These are phyloP conservation scores for Acrocera orbiculus DNA, from an alignment of 2,888 invertebrate species.

Conservation along the genomic window DNA sequence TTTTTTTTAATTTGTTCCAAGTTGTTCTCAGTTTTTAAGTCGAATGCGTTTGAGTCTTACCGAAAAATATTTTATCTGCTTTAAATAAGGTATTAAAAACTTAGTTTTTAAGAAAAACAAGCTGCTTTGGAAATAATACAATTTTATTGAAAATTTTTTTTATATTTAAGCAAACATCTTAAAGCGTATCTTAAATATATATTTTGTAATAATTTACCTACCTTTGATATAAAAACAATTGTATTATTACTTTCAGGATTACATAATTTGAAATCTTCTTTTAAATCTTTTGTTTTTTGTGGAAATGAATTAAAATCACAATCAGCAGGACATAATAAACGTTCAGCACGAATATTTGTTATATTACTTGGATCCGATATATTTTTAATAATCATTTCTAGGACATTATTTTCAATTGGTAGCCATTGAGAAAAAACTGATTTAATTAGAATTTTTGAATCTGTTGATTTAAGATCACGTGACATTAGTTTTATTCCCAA, in stretches of 20 bases:
- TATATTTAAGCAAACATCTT: too few species aligned
- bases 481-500: constrained; percentile 57
- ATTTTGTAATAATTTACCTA: constrained; percentile 4
- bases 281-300: constrained; percentile 48
- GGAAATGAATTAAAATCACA: constrained; percentile 49
- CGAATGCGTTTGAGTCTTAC: too few species aligned
- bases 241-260: constrained; percentile 47
- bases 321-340: constrained; percentile 59
- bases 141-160: too few species aligned
- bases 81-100: too few species aligned
- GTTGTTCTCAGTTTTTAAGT: too few species aligned
- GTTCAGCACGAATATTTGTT: constrained; percentile 57
- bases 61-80: too few species aligned
- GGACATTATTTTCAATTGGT: constrained; percentile 64
- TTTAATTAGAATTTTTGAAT: constrained; percentile 59
- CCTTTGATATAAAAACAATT: constrained; percentile 31
- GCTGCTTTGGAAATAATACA: too few species aligned
- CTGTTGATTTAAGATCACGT: constrained; percentile 61
- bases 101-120: too few species aligned
- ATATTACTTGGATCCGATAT: constrained; percentile 71
- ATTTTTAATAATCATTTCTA: constrained; percentile 61
- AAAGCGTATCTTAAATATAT: too few species aligned
- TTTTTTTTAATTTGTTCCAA: too few species aligned
- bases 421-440: constrained; percentile 79
- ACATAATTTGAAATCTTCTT: constrained; percentile 51